These are phyloP conservation scores for Hippocampus barbouri DNA, from an alignment of 2,113 vertebrate genomes.

Conservation along the genomic window DNA sequence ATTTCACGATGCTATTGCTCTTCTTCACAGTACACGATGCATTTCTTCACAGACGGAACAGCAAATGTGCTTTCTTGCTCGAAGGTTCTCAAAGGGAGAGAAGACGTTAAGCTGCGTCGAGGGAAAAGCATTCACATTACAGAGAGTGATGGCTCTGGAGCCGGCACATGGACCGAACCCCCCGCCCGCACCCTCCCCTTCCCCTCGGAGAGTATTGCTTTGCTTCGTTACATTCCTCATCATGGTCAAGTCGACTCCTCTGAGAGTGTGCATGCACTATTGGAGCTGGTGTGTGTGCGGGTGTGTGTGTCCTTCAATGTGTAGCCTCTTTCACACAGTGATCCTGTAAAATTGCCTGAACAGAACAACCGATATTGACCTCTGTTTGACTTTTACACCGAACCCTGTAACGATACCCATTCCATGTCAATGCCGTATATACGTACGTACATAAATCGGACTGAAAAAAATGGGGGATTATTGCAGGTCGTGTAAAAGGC, in stretches of 20 bases:
- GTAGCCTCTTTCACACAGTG: not conserved
- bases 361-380: not conserved
- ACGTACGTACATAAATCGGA: not conserved
- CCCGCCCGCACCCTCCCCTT: not conserved
- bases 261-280: constrained; percentile 61
- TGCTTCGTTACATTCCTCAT: constrained; percentile 62
- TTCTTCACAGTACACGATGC: constrained; percentile 57
- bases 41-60: constrained; percentile 59
- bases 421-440: not conserved
- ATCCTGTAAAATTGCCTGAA: constrained; percentile 1
- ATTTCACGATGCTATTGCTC: constrained; percentile 59
- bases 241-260: constrained; percentile 49
- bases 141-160: constrained; percentile 47
- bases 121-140: constrained; percentile 37
- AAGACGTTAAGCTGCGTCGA: constrained; percentile 30
- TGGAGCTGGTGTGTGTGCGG: constrained; percentile 48
- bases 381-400: not conserved
- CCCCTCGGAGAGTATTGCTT: constrained; percentile 44
- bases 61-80: constrained; percentile 50
- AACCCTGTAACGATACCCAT: not conserved
- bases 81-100: constrained; percentile 26
- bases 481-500: not conserved
- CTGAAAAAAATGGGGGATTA: not conserved
- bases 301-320: not conserved
- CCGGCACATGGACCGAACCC: not conserved